These are phyloP conservation scores for Drosophila orena DNA, from an alignment of 1,140 invertebrate species.

Conservation along the genomic window DNA sequence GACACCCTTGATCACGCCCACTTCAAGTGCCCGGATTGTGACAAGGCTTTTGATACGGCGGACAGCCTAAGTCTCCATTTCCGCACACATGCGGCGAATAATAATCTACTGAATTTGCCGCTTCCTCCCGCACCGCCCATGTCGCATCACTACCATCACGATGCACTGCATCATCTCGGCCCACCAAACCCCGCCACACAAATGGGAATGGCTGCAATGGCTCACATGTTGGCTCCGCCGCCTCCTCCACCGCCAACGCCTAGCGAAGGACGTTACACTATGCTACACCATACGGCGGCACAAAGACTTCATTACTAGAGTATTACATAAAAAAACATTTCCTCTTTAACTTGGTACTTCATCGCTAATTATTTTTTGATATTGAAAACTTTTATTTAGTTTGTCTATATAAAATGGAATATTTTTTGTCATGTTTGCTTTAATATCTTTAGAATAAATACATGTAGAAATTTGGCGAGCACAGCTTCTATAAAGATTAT, in stretches of 20 bases:
- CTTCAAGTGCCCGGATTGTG: conserved; percentile 84
- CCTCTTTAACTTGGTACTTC: no score
- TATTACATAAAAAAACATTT: background rate
- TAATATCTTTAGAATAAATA: conserved; percentile 70
- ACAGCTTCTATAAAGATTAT: conserved; percentile 78
- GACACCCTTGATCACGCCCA: conserved; percentile 61
- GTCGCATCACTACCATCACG: conserved; percentile 69
- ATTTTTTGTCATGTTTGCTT: conserved; percentile 68
- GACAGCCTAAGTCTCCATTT: conserved; percentile 77
- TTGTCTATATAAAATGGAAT: conserved; percentile 73
- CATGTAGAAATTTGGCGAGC: conserved; percentile 80
- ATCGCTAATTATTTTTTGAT: conserved; percentile 12
- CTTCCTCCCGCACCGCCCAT: conserved; percentile 63
- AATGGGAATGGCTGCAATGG: conserved; percentile 79
- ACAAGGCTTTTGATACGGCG: conserved; percentile 79
- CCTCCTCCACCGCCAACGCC: conserved; percentile 72
- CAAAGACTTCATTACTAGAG: conserved; percentile 67
- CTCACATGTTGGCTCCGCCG: conserved; percentile 74
- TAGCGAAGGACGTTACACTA: conserved; percentile 69
- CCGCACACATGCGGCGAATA: conserved; percentile 70
- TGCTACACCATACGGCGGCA: conserved; percentile 70
- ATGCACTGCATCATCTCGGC: conserved; percentile 64
- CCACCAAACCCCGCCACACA: conserved; percentile 70
- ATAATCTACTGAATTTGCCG: conserved; percentile 70
- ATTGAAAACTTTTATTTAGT: conserved; percentile 71